phyloP scores from a whole-genome alignment of 2,888 invertebrate species.

The Therioaphis trifolii region DNA sequence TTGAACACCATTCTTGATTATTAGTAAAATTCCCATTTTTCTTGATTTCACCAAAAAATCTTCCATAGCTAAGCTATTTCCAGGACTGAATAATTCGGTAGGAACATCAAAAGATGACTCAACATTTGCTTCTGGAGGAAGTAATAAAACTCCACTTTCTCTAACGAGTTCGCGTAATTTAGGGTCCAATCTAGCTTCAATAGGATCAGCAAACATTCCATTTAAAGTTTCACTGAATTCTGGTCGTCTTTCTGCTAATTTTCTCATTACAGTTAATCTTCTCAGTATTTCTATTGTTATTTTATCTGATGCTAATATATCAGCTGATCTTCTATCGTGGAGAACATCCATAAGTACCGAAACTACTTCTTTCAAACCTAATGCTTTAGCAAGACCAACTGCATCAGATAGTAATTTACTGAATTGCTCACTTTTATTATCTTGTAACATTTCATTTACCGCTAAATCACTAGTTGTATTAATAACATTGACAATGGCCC shows the following conservation, averaged over 20 bases:
- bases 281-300: conserved; percentile 77
- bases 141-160: conserved; percentile 79
- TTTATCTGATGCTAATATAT: conserved; percentile 73
- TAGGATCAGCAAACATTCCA: conserved; percentile 76
- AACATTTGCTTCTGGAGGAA: conserved; percentile 74
- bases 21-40: conserved; percentile 71
- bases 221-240: conserved; percentile 74
- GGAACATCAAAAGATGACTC: conserved; percentile 79
- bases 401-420: conserved; percentile 75
- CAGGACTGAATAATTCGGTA: conserved; percentile 75
- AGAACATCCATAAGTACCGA: conserved; percentile 72
- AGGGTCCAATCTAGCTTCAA: conserved; percentile 77
- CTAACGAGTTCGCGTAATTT: conserved; percentile 77
- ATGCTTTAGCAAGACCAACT: conserved; percentile 76
- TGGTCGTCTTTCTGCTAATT: conserved; percentile 77
- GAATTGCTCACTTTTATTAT: conserved; percentile 70
- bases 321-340: conserved; percentile 73
- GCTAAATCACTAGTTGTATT: conserved; percentile 75
- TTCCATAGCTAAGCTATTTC: conserved; percentile 82
- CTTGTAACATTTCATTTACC: conserved; percentile 72
- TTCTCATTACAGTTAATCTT: conserved; percentile 78
- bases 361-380: conserved; percentile 77
- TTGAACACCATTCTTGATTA: conserved; percentile 80
- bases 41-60: conserved; percentile 72
- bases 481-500: conserved; percentile 76